These are phyloP conservation scores for Orthonyx spaldingii DNA, from an alignment of 2,113 vertebrate species.

Conservation along the genomic window DNA sequence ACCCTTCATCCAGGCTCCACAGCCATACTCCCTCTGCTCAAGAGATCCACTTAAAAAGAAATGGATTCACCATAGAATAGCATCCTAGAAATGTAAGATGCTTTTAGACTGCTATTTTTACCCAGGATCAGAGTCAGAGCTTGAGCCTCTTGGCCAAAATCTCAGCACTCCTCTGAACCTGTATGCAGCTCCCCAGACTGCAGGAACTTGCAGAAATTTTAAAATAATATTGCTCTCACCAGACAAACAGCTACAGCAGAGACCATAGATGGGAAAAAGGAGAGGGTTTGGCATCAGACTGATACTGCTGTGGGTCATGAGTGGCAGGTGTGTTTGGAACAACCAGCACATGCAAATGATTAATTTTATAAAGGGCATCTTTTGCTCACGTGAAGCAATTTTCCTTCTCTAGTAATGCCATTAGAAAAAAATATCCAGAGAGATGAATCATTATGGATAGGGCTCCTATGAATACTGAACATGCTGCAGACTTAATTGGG, in stretches of 20 bases:
- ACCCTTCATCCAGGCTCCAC: not conserved
- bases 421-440: not conserved
- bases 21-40: not conserved
- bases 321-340: not conserved
- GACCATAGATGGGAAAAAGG: fast-evolving
- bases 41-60: not conserved
- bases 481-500: not conserved
- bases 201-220: not conserved
- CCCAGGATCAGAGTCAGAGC: not conserved
- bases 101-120: not conserved
- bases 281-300: not conserved
- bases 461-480: not conserved
- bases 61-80: not conserved
- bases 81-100: not conserved
- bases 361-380: not conserved
- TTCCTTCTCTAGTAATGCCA: not conserved
- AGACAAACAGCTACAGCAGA: not conserved
- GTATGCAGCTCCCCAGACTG: not conserved
- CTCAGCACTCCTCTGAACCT: not conserved
- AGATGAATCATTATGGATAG: not conserved
- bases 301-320: not conserved
- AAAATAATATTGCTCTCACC: not conserved
- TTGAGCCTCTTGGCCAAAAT: not conserved
- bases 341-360: not conserved
- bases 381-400: not conserved